Evolutionary conservation across 2,797 vertebrate genomes (phyloP), one percentile per base, ranked within the genome.

Genomic region (Loriculus beryllinus): DNA sequence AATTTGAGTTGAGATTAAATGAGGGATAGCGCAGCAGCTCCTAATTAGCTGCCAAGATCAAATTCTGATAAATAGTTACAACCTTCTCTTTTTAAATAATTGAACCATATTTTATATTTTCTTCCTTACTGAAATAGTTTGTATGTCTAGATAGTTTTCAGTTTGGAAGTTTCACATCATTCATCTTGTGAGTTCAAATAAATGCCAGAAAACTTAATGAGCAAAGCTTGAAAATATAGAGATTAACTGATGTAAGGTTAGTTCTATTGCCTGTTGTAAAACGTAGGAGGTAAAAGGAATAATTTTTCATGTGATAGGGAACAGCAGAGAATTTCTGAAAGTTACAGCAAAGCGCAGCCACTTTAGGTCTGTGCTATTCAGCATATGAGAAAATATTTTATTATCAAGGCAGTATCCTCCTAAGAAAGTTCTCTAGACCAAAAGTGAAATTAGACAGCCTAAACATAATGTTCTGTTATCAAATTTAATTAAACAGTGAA

Each of bases 161-260:
- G 15, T 70, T 79, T 86, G 37, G 19, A 80, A 90, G 16, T 74
- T 95, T 63, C 26, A 78, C 37, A 45, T 77, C 3, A 64, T 94
- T 89, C 85, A n/a, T 79, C 92, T 91, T 82, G 19, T 78, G 90
- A 68, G 79, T 85, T 91, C 68, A 93, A 91, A 60, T 93, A 96
- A 81, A 75, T 87, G 59, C 37, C 59, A 31, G 64, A 45, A 95
- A 95, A 93, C 74, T 35, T 74, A 93, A 81, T 88, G 78, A 93
- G 21, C 45, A 64, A 91, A 86, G n/a, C 37, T 60, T 83, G 63
- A 47, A 80, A 80, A 74, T 88, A 65, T 21, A 43, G 67, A 64
- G 63, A 54, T 93, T 65, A 93, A 90, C 42, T 71, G 42, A 81
- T 85, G 57, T 79, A 28, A 83, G 62, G 86, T 69, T 81, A 87